Conservation (phyloP, 2,797 vertebrate species). For the Chelidonichthys spinosus region DNA sequence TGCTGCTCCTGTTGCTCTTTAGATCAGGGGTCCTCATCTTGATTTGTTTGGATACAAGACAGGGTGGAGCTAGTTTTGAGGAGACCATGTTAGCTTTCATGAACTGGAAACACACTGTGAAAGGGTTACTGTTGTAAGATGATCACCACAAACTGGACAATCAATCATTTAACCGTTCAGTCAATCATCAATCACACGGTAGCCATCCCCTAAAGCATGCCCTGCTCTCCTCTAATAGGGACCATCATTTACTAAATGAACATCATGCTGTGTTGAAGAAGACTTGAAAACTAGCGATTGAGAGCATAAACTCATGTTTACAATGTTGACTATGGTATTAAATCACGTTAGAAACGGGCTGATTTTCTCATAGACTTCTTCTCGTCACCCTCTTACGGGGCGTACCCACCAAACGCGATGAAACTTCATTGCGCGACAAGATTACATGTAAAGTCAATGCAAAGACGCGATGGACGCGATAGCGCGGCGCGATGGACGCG, state of each 20-base stretch:
- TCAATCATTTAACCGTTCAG: too few relatives aligned
- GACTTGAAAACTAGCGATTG: neutral
- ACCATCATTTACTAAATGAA: too few relatives aligned
- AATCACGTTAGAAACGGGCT: neutral
- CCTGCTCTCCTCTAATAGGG: too few relatives aligned
- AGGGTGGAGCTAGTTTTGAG: neutral
- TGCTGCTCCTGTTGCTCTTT: slow-evolving; percentile 22
- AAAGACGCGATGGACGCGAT: too few relatives aligned
- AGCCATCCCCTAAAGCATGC: too few relatives aligned
- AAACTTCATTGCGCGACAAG: too few relatives aligned
- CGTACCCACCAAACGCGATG: too few relatives aligned
- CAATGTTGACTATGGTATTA: neutral
- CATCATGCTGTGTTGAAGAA: too few relatives aligned
- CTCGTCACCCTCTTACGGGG: neutral
- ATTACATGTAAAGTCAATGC: too few relatives aligned
- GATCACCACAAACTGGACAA: neutral
- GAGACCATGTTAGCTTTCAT: neutral
- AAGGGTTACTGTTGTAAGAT: neutral
- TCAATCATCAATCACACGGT: too few relatives aligned
- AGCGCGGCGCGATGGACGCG: too few relatives aligned
- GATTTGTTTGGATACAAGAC: neutral
- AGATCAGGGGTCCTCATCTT: slow-evolving; percentile 4
- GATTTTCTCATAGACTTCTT: neutral
- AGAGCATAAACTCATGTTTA: neutral
- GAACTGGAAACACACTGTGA: neutral